Evolutionary conservation across 2,888 invertebrate species (phyloP).

Genomic region (Camponotus fellah): DNA sequence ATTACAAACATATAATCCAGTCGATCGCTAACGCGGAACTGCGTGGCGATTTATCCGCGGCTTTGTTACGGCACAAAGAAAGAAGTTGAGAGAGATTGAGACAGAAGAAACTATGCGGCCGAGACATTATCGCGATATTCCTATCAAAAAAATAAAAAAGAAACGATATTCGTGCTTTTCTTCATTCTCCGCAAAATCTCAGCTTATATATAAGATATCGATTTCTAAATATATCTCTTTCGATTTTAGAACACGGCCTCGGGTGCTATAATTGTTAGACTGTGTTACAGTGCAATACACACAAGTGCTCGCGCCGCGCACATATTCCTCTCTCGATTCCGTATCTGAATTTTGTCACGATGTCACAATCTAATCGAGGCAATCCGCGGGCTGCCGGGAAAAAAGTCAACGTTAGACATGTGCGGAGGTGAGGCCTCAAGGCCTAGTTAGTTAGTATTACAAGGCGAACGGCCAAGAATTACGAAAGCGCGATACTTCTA

Average conservation of each 20-base stretch:
- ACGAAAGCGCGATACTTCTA: constrained; percentile 66
- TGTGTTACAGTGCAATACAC: constrained; percentile 26
- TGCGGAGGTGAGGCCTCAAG: constrained; percentile 60
- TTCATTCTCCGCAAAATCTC: neutral
- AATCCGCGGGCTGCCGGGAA: neutral
- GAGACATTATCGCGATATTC: constrained; percentile 2
- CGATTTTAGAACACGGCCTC: constrained; percentile 5
- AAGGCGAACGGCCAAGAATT: constrained; percentile 66
- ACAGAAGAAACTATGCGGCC: neutral
- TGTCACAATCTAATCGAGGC: constrained; percentile 9
- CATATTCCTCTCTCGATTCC: constrained; percentile 31
- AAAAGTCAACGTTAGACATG: constrained; percentile 55
- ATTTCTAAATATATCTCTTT: neutral
- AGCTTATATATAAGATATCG: neutral
- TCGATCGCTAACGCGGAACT: constrained; percentile 31
- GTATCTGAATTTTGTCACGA: constrained; percentile 21
- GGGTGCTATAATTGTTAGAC: neutral
- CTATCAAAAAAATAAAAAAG: constrained; percentile 10
- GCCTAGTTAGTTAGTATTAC: constrained; percentile 72
- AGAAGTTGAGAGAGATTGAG: constrained; percentile 21
- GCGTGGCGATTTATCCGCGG: constrained; percentile 1
- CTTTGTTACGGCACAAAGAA: constrained; percentile 44
- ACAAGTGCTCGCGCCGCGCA: neutral
- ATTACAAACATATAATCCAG: constrained; percentile 61
- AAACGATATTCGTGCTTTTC: neutral